These are phyloP conservation scores for Mus spicilegus DNA, from an alignment of 2,113 vertebrate species.

Conservation along the genomic window DNA sequence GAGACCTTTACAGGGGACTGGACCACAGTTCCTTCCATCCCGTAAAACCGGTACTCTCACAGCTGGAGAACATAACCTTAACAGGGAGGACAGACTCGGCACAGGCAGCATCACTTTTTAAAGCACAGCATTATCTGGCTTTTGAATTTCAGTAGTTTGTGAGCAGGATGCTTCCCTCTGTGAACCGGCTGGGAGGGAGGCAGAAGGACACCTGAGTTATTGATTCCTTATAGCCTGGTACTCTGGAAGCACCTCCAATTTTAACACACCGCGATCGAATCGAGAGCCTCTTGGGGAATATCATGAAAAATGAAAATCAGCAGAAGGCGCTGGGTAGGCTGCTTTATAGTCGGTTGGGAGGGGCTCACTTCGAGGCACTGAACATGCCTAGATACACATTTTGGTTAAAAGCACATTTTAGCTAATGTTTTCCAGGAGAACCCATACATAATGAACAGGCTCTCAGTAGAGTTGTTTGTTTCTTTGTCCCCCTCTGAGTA, in stretches of 20 bases:
- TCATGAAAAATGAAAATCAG: background rate
- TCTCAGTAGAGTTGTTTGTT: background rate
- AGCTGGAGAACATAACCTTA: background rate
- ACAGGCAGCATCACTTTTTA: constrained; percentile 19
- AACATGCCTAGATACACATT: background rate
- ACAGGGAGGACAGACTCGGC: background rate
- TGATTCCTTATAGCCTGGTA: background rate
- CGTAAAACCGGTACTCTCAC: background rate
- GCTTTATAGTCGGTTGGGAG: background rate
- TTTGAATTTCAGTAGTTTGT: constrained; percentile 58
- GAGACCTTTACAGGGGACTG: background rate
- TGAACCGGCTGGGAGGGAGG: background rate
- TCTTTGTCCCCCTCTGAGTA: background rate
- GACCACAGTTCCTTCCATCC: background rate
- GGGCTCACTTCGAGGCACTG: constrained; percentile 1
- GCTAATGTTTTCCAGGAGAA: constrained; percentile 31
- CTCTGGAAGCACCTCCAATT: background rate
- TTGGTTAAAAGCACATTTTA: constrained; percentile 36
- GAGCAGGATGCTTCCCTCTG: constrained; percentile 24
- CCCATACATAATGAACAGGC: background rate
- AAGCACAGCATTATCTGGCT: constrained; percentile 22
- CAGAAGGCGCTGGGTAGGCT: background rate
- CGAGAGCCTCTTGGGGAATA: background rate
- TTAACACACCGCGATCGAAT: constrained; percentile 8
- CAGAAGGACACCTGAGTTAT: background rate